Evolutionary conservation across 2,888 invertebrate species (phyloP), one percentile per base, ranked within the genome.

Genomic region (Ochropleura leucogaster): DNA sequence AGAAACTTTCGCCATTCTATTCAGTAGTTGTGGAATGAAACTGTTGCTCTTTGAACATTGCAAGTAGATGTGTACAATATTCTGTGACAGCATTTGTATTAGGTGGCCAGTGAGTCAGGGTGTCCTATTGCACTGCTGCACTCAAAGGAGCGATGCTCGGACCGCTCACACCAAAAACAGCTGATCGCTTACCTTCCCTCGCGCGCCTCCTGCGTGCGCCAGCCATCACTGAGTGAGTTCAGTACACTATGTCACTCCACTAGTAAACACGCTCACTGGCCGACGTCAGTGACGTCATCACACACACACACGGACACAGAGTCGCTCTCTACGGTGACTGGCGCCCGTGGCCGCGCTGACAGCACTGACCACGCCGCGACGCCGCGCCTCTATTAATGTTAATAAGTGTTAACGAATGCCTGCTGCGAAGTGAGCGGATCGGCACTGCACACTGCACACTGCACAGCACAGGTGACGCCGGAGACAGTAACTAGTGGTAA

Each of bases 121-220:
- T 40, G 57, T 18, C 46, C 49, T 20, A 16, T 14, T 40, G 18
- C 14, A 30, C 12, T 40, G 42, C 42, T 42, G 47, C 10, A 8
- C 16, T n/a, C 14, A 40, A 20, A 16, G 20, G 9, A 40, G 49
- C 12, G 12, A 44, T n/a, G 3, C 44, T 59, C 40, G 47, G 7
- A 1, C 44, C n/a, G 42, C 44, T 12, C n/a, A 44, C 5, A 8
- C n/a, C 8, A 10, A 44, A n/a, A 57, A 16, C 18, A 69, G 46
- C 57, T 47, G 59, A 12, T 7, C 59, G 51, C 79, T 81, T 40
- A 81, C 69, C 82, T 62, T 66, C 65, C 14, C 30, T 47, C 53
- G 70, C 77, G 46, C 82, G 79, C 62, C 70, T 79, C 62, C 82
- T 77, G 60, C 79, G 82, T 18, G 69, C 69, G 46, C 79, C 47